Base-by-base conservation (phyloP, 1,140 invertebrate genomes). In the Neelides sp. region DNA sequence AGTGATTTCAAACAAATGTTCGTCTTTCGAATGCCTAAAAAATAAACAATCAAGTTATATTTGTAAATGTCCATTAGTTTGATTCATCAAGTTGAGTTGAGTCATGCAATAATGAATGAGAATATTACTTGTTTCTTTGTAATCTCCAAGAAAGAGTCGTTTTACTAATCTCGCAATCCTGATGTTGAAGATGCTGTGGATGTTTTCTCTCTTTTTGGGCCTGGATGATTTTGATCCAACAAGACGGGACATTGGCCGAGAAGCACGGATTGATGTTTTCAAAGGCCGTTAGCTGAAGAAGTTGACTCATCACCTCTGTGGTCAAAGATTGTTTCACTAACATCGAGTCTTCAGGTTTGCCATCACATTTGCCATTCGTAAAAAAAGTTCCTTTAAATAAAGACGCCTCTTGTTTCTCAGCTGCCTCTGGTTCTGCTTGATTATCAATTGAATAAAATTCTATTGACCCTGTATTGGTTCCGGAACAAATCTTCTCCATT, bases 1-100 rank as follows among this genome's bases (percentile, higher is more conserved):
- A 4, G 85, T 86, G 0, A 94, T 69, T 67, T 93, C 88, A 64
- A 94, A 81, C 13, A 92, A 74, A 62, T 94, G 88, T 62, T 92
- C 89, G 62, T 91, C 85, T 83, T 52, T 53, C 3, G 51, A 60
- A 46, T 57, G 40, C 19, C 49, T 54, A 34, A 4, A 49, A 49
- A 26, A 30, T 48, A 54, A 46, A 50, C 15, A 43, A 53, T 3
- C 53, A 52, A 44, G 15, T 10, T 17, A 13, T 46, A n/a, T 13
- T 50, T 17, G 43, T 28, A 54, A 39, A n/a, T 36, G 20, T 47
- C 30, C n/a, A n/a, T n/a, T n/a, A 10, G 34, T 13, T 46, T n/a
- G 12, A 34, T 34, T 12, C 32, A 12, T 34, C 12, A 12, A 12
- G n/a, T n/a, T 34, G n/a, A 34, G 32, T 34, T 34, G 10, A 12